Evolutionary conservation across 2,797 vertebrate species (phyloP).

Genomic region (Chloroceryle inda): DNA sequence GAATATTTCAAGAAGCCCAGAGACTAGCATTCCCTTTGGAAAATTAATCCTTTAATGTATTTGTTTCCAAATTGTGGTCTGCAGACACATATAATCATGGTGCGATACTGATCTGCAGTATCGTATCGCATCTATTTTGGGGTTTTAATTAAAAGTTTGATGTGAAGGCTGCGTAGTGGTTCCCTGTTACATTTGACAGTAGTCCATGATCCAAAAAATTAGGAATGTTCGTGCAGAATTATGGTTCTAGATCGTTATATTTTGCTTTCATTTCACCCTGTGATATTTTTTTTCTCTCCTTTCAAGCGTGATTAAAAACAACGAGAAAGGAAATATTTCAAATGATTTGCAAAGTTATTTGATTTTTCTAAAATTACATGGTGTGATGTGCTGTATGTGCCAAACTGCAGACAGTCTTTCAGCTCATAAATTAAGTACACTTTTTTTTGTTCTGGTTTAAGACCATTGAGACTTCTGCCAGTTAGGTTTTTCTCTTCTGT

Average conservation of each 20-base stretch:
- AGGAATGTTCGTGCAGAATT: background rate
- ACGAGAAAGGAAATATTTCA: slow-evolving; percentile 37
- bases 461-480: slow-evolving; percentile 53
- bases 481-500: slow-evolving; percentile 64
- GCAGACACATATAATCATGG: background rate
- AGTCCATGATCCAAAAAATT: slow-evolving; percentile 23
- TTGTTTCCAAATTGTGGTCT: slow-evolving; percentile 42
- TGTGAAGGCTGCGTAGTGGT: slow-evolving; percentile 7
- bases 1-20: background rate
- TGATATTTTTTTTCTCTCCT: slow-evolving; percentile 9
- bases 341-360: slow-evolving; percentile 57
- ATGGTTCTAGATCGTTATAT: background rate
- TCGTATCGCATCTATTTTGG: slow-evolving; percentile 20
- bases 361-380: slow-evolving; percentile 56
- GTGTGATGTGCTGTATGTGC: slow-evolving; percentile 19
- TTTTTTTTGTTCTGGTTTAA: slow-evolving; percentile 71
- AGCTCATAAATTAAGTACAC: slow-evolving; percentile 51
- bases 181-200: slow-evolving; percentile 4
- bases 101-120: slow-evolving; percentile 43
- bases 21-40: slow-evolving; percentile 4
- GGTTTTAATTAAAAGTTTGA: slow-evolving; percentile 59
- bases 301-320: slow-evolving; percentile 58
- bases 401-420: slow-evolving; percentile 54
- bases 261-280: slow-evolving; percentile 51
- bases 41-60: slow-evolving; percentile 35